Percentiles rank a stretch among this genome's conserved stretches.
Evolutionary conservation across 2,888 invertebrate species (phyloP).

Genomic region (Cyclophora punctaria): DNA sequence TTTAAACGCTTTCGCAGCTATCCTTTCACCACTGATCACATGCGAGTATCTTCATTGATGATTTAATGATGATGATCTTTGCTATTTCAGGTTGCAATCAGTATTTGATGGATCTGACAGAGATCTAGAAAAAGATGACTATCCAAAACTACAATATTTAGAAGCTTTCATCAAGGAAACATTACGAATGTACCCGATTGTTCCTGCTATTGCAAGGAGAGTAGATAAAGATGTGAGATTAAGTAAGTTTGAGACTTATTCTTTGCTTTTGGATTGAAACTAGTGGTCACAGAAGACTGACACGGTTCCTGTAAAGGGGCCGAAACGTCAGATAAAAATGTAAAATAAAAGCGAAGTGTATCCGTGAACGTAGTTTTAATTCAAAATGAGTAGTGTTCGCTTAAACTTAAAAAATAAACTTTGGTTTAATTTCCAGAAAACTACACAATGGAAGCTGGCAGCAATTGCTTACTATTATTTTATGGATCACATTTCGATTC

Average conservation of each 20-base stretch:
- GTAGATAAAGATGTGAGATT: slow-evolving; percentile 26
- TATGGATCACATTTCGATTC: slow-evolving; percentile 44
- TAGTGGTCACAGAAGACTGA: too few species aligned
- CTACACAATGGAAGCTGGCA: slow-evolving; percentile 38
- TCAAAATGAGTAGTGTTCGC: too few species aligned
- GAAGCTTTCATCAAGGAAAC: slow-evolving; percentile 41
- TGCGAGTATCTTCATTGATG: too few species aligned
- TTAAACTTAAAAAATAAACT: too few species aligned
- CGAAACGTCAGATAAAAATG: too few species aligned
- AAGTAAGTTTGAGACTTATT: slow-evolving; percentile 17
- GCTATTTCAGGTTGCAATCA: slow-evolving; percentile 29
- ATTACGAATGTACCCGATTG: slow-evolving; percentile 29
- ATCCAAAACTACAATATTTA: slow-evolving; percentile 29
- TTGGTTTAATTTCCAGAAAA: slow-evolving; percentile 28
- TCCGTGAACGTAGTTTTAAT: too few species aligned
- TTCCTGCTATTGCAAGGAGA: slow-evolving; percentile 24
- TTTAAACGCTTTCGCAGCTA: too few species aligned
- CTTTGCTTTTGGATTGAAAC: too few species aligned
- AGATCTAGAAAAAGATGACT: slow-evolving; percentile 26
- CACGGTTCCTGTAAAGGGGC: too few species aligned
- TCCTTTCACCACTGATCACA: too few species aligned
- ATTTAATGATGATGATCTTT: too few species aligned
- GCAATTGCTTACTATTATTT: slow-evolving; percentile 36
- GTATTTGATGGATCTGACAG: slow-evolving; percentile 35
- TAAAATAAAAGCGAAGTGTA: too few species aligned